Evolutionary conservation across 37 sponge, comb jelly and placozoan genomes (phyloP).

Genomic region (Oscarella lobularis): DNA sequence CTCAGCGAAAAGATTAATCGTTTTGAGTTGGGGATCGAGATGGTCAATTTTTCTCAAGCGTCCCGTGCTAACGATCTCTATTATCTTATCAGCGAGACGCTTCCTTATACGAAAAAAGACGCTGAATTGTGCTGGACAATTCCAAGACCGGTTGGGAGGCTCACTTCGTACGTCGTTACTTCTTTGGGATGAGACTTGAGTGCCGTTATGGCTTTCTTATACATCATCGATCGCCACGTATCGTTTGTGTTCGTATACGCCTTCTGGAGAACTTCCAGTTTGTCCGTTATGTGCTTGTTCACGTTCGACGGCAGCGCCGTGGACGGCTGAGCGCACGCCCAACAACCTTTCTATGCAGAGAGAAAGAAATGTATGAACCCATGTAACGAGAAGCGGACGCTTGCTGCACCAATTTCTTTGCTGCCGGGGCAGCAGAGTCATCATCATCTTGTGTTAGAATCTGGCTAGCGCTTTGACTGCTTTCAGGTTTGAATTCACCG

Average conservation of each 20-base stretch:
- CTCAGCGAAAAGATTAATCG: slow-evolving; percentile 26
- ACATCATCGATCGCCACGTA: slow-evolving; percentile 62
- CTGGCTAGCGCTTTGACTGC: too few species aligned
- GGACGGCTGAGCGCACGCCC: slow-evolving; percentile 55
- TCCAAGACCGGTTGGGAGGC: too few species aligned
- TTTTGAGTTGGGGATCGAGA: slow-evolving; percentile 54
- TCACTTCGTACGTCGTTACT: slow-evolving; percentile 60
- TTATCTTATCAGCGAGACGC: slow-evolving; percentile 76
- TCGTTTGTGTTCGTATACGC: slow-evolving; percentile 48
- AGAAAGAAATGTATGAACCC: too few species aligned
- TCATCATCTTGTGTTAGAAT: too few species aligned
- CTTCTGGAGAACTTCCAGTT: slow-evolving; percentile 47
- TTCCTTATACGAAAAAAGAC: too few species aligned
- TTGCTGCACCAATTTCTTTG: too few species aligned
- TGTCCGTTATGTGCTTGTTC: slow-evolving; percentile 81
- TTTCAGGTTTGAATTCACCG: too few species aligned
- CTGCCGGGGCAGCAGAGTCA: too few species aligned
- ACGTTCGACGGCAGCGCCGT: slow-evolving; percentile 38
- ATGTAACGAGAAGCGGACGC: too few species aligned
- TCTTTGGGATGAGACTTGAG: slow-evolving; percentile 55
- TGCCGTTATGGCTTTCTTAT: slow-evolving; percentile 50
- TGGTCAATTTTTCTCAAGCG: slow-evolving; percentile 48
- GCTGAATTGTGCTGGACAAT: too few species aligned
- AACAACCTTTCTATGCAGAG: slow-evolving; percentile 26
- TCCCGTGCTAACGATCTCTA: slow-evolving; percentile 65